Base-by-base conservation (phyloP, 2,797 vertebrate genomes). In the Betta splendens region DNA sequence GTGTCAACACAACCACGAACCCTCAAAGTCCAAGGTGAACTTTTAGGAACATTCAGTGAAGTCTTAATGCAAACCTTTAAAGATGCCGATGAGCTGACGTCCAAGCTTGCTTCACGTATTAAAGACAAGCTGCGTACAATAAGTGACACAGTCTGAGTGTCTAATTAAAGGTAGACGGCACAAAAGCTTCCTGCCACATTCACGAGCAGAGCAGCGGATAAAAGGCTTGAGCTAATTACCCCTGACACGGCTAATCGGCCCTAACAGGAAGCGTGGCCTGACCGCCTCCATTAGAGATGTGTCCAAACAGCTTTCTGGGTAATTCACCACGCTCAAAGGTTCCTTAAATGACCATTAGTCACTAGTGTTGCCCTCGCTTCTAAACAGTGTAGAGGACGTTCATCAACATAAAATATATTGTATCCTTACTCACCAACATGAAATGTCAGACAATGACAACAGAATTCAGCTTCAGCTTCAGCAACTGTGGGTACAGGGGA, bases 141-240 rank as follows among this genome's bases (percentile, higher is more conserved):
- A 52, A 64, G 31, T 50, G 23, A 16, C 46, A 32, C 43, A 58
- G 16, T 75, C n/a, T 1, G 39, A 64, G 55, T 58, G 55, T 42
- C n/a, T 69, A 72, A 78, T 78, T 75, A 66, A 81, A 69, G 64
- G 65, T 72, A 64, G 70, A 60, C 40, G 29, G 23, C 37, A 8
- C 22, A 52, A 60, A 77, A 64, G 49, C 51, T 60, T 63, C 48
- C 46, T 61, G 33, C 38, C 2, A 10, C 33, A 52, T 60, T 67
- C 22, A 42, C 53, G 75, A 58, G 73, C 44, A 64, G 65, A 29
- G 31, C n/a, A 36, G 26, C 40, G 60, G 64, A 84, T 80, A 68
- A 80, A 73, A 84, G 57, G 48, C 58, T 54, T 48, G 9, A 29
- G 17, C 42, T 78, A 79, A 84, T 77, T 75, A 78, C 73, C 62